Conservation (phyloP, 1,140 invertebrate genomes). For the Hylaeus volcanicus region DNA sequence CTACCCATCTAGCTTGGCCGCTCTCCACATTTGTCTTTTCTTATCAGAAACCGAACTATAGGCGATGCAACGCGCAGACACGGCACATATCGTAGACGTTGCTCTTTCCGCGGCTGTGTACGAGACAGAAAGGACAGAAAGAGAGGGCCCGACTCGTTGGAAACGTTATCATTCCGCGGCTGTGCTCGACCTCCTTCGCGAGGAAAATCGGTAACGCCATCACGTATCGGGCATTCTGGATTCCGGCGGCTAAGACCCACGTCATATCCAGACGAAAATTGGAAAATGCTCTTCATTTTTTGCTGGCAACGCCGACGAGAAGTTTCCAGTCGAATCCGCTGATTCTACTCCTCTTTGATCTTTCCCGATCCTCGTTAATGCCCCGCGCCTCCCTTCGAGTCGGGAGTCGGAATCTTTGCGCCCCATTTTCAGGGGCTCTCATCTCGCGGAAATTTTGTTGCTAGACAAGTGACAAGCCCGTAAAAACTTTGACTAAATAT, state of each 20-base stretch:
- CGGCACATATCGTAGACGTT: background rate
- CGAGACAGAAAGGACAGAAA: background rate
- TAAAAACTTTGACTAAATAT: no score
- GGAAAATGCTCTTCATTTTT: slow-evolving; percentile 71
- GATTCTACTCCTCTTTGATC: slow-evolving; percentile 52
- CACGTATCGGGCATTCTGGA: slow-evolving; percentile 68
- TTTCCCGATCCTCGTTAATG: slow-evolving; percentile 44
- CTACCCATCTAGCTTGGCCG: no score
- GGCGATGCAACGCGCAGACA: background rate
- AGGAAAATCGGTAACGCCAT: slow-evolving; percentile 62
- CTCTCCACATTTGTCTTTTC: background rate
- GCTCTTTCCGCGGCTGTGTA: background rate
- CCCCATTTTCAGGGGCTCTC: background rate
- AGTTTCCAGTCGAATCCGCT: slow-evolving; percentile 28
- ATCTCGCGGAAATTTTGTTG: background rate
- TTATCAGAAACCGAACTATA: slow-evolving; percentile 3
- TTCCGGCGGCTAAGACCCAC: slow-evolving; percentile 61
- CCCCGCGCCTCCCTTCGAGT: background rate
- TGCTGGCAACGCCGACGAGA: slow-evolving; percentile 24
- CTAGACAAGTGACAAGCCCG: no score
- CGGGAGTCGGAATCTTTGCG: background rate
- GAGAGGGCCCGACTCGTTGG: background rate
- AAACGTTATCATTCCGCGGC: slow-evolving; percentile 63
- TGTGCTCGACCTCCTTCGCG: slow-evolving; percentile 47
- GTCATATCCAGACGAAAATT: slow-evolving; percentile 73